Base-by-base conservation (phyloP, 1,140 invertebrate species). In the Apocrypta bakeri region DNA sequence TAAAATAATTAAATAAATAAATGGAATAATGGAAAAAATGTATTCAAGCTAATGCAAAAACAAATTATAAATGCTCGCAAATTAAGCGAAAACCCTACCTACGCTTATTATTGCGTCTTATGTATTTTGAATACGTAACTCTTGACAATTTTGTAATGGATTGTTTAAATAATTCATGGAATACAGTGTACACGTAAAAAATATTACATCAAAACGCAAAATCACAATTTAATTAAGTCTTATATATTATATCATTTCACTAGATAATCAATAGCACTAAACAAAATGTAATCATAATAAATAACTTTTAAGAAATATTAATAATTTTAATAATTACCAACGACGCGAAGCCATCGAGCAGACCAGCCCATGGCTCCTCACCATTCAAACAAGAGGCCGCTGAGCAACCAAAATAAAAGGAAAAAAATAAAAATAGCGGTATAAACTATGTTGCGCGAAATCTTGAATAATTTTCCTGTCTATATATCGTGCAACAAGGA, bases 321-420 rank as follows among this genome's bases (percentile, higher is more conserved):
- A 29, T 1, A 11, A 7, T 1, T 1, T 37, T 9, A 37, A 21
- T 68, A 82, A 69, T 82, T 82, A 82, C 74, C 81, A 71, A 14
- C 72, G 25, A 71, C 14, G 6, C 21, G 24, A 8, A 71, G n/a
- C 61, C 37, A 27, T 68, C 14, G 61, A 29, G 27, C 0, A n/a
- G 17, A 12, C 17, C 2, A 42, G 9, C 24, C n/a, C 42, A 82
- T 82, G 31, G 17, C 17, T 56, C 11, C 27, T 73, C 48, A 82
- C 48, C 48, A 82, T 72, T 29, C 31, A 24, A 77, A 17, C n/a
- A 77, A n/a, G 8, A 77, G 31, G 66, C 64, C 48, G 61, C 66
- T 76, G 8, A 82, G 73, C 31, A 78, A 29, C 66, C 64, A 82
- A 64, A 78, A 72, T 1, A 78, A 33, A n/a, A 78, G 6, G n/a